Conservation (phyloP, 2,888 invertebrate genomes). For the Meghimatium bilineatum region DNA sequence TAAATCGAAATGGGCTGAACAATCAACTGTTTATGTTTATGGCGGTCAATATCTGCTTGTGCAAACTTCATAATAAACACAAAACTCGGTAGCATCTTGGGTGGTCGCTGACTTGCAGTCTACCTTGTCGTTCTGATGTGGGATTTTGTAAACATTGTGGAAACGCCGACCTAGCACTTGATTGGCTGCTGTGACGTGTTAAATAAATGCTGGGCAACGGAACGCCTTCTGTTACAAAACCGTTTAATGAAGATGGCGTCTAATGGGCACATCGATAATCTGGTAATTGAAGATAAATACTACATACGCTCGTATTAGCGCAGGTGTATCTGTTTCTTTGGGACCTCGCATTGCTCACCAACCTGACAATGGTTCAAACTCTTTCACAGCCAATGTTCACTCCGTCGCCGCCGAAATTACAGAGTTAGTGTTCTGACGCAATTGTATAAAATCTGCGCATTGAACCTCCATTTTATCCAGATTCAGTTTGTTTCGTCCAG, state of each 20-base stretch:
- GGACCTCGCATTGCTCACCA: no score
- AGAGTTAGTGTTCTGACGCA: no score
- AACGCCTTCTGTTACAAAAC: slow-evolving; percentile 44
- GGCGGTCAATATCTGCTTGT: slow-evolving; percentile 45
- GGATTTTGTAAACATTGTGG: slow-evolving; percentile 44
- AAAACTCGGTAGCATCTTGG: slow-evolving; percentile 22
- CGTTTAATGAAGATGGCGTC: background rate
- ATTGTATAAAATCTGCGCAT: no score
- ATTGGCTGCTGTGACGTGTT: slow-evolving; percentile 45
- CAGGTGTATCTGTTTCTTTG: background rate
- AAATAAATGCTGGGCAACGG: slow-evolving; percentile 44
- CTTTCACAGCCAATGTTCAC: no score
- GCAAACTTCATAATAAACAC: slow-evolving; percentile 50
- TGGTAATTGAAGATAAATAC: background rate
- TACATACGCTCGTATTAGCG: no score
- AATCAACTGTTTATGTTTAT: slow-evolving; percentile 45
- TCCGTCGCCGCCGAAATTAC: no score
- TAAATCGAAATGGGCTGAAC: background rate
- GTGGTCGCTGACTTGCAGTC: slow-evolving; percentile 36
- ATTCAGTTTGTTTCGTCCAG: no score
- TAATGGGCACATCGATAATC: background rate
- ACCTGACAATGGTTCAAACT: no score
- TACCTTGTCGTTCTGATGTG: slow-evolving; percentile 33
- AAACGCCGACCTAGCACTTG: slow-evolving; percentile 31
- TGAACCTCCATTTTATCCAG: no score